phyloP scores from a whole-genome alignment of 2,113 vertebrate species.

The Nothoprocta perdicaria region DNA sequence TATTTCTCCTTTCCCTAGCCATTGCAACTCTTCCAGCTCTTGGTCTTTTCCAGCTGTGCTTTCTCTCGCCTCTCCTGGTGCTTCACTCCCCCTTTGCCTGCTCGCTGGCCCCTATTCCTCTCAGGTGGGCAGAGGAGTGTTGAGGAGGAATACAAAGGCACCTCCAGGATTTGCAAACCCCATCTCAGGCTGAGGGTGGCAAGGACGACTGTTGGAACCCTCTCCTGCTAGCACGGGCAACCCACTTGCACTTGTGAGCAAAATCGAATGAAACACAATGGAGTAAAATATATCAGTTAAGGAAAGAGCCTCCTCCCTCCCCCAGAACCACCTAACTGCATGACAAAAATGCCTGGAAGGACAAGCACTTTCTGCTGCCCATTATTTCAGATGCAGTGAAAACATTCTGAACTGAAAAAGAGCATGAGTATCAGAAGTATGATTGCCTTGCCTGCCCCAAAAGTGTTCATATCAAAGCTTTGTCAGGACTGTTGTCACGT shows the following conservation, averaged over 20 bases:
- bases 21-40: neutral
- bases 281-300: neutral
- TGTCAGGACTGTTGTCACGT: neutral
- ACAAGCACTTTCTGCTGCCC: neutral
- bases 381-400: rapidly evolving
- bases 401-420: rapidly evolving
- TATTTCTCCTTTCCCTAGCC: neutral
- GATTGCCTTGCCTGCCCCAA: neutral
- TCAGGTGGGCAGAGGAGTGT: neutral
- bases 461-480: neutral
- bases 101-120: too few species aligned
- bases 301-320: neutral
- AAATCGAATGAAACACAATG: neutral
- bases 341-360: neutral
- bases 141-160: neutral
- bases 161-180: neutral
- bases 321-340: neutral
- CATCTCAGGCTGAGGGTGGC: neutral
- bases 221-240: neutral
- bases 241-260: neutral
- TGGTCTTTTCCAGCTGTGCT: neutral
- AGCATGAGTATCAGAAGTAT: neutral
- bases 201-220: too few species aligned
- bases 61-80: neutral
- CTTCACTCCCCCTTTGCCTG: neutral